Base-by-base conservation (phyloP, 2,797 vertebrate genomes). In the Vireo griseus region DNA sequence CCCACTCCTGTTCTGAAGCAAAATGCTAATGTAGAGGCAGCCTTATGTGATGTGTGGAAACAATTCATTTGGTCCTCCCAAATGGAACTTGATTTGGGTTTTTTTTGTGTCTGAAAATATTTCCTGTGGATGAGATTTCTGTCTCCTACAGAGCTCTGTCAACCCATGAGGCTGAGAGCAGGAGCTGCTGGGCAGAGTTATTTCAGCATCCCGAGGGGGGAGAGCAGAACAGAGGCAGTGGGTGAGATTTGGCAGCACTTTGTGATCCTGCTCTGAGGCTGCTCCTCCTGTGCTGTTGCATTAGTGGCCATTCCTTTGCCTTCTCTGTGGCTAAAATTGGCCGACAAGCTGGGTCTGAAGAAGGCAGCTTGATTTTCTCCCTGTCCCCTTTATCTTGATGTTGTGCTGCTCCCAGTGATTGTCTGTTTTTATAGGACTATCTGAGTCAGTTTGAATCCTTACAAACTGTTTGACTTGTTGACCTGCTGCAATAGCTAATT, bases 401-500 rank as follows among this genome's bases (percentile, higher is more conserved):
- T 68, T 68, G 25, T 58, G 42, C 33, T 79, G 28, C 57, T 89
- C 50, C 28, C 18, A 16, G 45, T 65, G 54, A 42, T 72, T 79
- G 39, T 65, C 89, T 86, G 73, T 71, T 51, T 75, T 79, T 22
- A 0, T 74, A 20, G 91, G 74, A 85, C 26, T 51, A 21, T 54
- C 88, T 59, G 83, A 94, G 55, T 39, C 2, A 1, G 61, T 92
- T 80, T 92, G 81, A 92, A 68, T 68, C 61, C 39, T 67, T 65
- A 80, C 45, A 83, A 83, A 74, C 81, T 88, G 11, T 91, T 95
- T 94, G 88, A 72, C 86, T 93, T 84, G 63, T 71, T 95, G 91
- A 94, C 91, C 90, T 86, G 71, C 63, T 80, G 54, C 84, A 87
- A 67, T 24, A 85, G 86, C 84, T 94, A 80, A 91, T 95, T 96